Percentiles rank a stretch among this genome's conserved stretches.
Conservation (phyloP, 2,797 vertebrate genomes). For the Intellagama lesueurii region DNA sequence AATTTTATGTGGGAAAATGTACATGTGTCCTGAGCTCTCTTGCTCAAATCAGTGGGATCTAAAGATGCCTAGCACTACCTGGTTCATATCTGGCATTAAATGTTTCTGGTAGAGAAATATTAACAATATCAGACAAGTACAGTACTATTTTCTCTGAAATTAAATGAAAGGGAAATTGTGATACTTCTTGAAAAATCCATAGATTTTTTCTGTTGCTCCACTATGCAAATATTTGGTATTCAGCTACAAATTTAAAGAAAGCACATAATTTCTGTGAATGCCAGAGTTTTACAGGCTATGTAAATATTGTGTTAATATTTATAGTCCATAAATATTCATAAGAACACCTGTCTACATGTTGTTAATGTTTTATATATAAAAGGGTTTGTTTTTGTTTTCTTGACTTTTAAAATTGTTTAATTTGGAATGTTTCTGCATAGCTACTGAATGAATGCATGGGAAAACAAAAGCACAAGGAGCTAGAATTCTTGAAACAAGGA, state of each 20-base stretch:
- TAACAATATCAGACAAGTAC: not conserved
- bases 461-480: not conserved
- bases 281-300: not conserved
- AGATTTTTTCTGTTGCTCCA: not conserved
- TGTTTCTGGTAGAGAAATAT: not conserved
- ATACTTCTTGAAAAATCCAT: not conserved
- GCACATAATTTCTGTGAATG: slow-evolving; percentile 12
- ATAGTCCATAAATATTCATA: not conserved
- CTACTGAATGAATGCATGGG: not conserved
- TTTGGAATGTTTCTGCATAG: not conserved
- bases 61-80: not conserved
- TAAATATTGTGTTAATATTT: not conserved
- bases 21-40: too few species aligned
- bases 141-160: not conserved
- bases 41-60: not conserved
- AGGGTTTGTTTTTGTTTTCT: not conserved
- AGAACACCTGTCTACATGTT: slow-evolving; percentile 2
- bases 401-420: slow-evolving; percentile 5
- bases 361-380: not conserved
- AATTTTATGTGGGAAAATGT: not conserved
- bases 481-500: not conserved
- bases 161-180: not conserved
- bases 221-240: not conserved
- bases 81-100: not conserved
- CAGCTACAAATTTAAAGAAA: not conserved